Percentiles rank a stretch among this genome's conserved stretches.
Evolutionary conservation across 2,797 vertebrate species (phyloP).

Genomic region (Chrosomus eos): DNA sequence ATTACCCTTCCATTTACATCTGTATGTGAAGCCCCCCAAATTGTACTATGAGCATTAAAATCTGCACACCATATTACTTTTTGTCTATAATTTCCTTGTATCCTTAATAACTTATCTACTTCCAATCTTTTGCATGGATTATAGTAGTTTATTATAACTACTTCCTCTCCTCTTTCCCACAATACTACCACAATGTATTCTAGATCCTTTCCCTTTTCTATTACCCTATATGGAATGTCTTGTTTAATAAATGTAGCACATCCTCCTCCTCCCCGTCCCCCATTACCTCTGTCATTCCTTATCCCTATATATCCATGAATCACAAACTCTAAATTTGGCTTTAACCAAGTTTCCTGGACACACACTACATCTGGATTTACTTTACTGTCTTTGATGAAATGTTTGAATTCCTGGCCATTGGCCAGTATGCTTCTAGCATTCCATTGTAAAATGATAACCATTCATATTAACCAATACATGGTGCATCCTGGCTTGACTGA

Average conservation of each 20-base stretch:
- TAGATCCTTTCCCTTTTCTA: not conserved
- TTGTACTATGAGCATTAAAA: no score
- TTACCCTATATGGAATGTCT: not conserved
- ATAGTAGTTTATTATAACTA: not conserved
- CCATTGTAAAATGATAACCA: not conserved
- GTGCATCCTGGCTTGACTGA: slow-evolving; percentile 6
- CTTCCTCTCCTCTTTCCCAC: not conserved
- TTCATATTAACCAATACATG: not conserved
- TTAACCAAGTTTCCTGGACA: not conserved
- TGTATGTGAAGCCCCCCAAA: no score
- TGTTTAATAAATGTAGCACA: not conserved
- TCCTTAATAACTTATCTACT: not conserved
- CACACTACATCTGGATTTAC: not conserved
- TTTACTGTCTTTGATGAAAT: not conserved
- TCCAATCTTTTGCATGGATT: not conserved
- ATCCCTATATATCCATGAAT: no score
- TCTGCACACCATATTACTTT: no score
- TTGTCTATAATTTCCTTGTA: not conserved
- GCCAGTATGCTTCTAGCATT: not conserved
- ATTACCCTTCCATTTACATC: no score
- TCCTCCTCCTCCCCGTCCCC: no score
- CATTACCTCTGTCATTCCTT: no score
- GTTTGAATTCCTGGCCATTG: slow-evolving; percentile 3
- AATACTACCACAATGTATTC: not conserved
- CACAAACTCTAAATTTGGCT: not conserved